phyloP scores from a whole-genome alignment of 2,888 invertebrate genomes.

The Dorcus parallelipipedus region DNA sequence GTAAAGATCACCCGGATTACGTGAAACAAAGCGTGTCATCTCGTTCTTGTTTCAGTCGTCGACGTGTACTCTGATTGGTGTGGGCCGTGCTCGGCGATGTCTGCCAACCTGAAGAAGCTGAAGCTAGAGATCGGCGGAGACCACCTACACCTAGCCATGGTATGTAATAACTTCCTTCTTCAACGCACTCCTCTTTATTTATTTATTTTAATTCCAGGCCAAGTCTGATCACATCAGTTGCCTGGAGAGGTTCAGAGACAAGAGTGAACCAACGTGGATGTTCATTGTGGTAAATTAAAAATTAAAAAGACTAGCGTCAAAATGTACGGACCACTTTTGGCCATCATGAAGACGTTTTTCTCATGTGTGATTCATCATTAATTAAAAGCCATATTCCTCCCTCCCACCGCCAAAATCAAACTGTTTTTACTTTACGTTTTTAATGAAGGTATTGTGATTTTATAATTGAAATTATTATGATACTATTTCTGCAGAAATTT shows the following conservation, averaged over 20 bases:
- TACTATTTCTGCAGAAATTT: too few relatives aligned
- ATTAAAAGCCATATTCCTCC: too few relatives aligned
- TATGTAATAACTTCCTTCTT: conserved; percentile 43
- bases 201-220: conserved; percentile 54
- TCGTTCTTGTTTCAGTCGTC: conserved; percentile 62
- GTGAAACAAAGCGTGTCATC: background rate
- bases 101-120: conserved; percentile 77
- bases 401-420: too few relatives aligned
- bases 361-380: too few relatives aligned
- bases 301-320: too few relatives aligned
- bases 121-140: conserved; percentile 87
- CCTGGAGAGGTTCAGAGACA: conserved; percentile 72
- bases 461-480: too few relatives aligned
- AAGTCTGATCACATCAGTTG: conserved; percentile 73
- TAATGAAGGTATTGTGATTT: too few relatives aligned
- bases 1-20: conserved; percentile 35
- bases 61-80: conserved; percentile 92
- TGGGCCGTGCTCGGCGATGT: conserved; percentile 84
- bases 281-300: conserved; percentile 68
- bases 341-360: too few relatives aligned
- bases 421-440: too few relatives aligned
- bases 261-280: conserved; percentile 88
- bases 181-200: background rate
- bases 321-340: too few relatives aligned
- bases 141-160: conserved; percentile 72